Percentiles rank a stretch among this genome's conserved stretches.
Evolutionary conservation across 1,140 invertebrate species (phyloP).

Genomic region (Cydia amplana): DNA sequence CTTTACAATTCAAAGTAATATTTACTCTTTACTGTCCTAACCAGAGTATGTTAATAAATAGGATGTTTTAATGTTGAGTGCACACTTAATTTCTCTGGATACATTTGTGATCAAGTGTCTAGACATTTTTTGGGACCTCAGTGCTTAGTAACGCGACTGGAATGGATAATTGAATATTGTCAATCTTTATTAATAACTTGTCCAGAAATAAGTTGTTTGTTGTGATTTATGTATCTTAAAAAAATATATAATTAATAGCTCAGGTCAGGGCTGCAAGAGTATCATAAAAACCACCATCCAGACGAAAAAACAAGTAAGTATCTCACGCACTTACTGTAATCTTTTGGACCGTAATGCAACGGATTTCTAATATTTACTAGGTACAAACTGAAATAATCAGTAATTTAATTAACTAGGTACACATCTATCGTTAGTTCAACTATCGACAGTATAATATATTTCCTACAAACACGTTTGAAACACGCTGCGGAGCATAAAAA

Average conservation of each 20-base stretch:
- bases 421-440: constrained; percentile 54
- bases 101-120: no score
- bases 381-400: constrained; percentile 28
- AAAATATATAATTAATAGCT: background rate
- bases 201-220: no score
- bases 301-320: background rate
- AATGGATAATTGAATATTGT: no score
- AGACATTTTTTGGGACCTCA: no score
- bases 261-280: background rate
- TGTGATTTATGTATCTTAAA: background rate
- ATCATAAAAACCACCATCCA: background rate
- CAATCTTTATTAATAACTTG: no score
- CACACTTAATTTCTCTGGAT: no score
- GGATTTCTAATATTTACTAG: background rate
- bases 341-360: background rate
- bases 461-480: constrained; percentile 8
- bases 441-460: constrained; percentile 47
- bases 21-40: background rate
- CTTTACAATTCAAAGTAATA: background rate
- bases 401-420: constrained; percentile 30
- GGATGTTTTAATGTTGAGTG: background rate
- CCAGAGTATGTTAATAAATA: background rate
- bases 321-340: background rate
- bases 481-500: background rate
- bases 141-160: no score